Conservation (phyloP, 2,797 vertebrate genomes). For the Alca torda region DNA sequence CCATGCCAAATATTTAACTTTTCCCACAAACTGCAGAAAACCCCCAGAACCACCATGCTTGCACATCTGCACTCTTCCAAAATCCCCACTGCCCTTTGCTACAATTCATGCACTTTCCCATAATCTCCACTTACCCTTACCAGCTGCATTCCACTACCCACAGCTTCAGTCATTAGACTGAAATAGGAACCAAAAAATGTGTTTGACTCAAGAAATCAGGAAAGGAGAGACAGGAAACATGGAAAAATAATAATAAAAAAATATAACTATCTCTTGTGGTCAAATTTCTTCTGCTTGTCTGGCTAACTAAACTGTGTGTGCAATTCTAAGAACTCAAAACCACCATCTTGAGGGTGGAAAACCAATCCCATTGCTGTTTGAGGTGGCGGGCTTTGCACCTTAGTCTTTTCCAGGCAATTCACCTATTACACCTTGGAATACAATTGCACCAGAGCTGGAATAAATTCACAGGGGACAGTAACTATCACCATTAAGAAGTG, state of each 20-base stretch:
- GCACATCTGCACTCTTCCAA: not conserved
- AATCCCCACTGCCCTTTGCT: not conserved
- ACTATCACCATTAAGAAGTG: not conserved
- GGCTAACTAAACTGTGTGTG: not conserved
- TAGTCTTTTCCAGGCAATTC: not conserved
- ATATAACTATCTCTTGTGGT: fast-evolving
- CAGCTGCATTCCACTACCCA: not conserved
- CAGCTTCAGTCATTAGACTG: not conserved
- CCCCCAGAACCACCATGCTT: not conserved
- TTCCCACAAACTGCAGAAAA: not conserved
- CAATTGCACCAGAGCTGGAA: not conserved
- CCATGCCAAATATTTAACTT: not conserved
- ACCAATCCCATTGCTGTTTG: not conserved
- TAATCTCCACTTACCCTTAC: not conserved
- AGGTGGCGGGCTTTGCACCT: not conserved
- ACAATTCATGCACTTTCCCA: not conserved
- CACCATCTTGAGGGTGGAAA: not conserved
- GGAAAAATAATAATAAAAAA: not conserved
- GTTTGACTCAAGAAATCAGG: not conserved
- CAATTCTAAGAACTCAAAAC: not conserved
- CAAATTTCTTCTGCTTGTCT: not conserved
- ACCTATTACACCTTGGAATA: not conserved
- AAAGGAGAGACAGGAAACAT: not conserved
- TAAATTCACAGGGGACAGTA: not conserved
- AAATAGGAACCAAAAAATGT: not conserved